Evolutionary conservation across 1,140 invertebrate species (phyloP).

Genomic region (Metaphire vulgaris): DNA sequence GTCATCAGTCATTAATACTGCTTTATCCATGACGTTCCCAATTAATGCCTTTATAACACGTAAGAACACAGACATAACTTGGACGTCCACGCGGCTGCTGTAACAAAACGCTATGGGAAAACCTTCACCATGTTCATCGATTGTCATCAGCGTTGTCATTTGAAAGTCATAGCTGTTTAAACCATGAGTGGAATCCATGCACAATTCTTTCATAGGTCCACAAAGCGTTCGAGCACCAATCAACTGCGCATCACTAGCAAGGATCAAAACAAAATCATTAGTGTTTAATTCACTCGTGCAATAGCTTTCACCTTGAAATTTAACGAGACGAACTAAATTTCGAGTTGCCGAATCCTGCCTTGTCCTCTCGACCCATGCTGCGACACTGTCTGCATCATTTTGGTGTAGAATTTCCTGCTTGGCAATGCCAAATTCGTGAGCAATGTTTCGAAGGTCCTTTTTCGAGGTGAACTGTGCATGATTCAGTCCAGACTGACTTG

Average conservation of each 20-base stretch:
- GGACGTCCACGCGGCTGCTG: neutral
- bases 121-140: neutral
- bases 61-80: neutral
- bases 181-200: neutral
- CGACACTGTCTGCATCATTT: too few species aligned
- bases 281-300: neutral
- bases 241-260: neutral
- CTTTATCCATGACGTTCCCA: too few species aligned
- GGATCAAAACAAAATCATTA: neutral
- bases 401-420: too few species aligned
- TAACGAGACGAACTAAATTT: neutral
- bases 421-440: too few species aligned
- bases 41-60: neutral
- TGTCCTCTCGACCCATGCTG: too few species aligned
- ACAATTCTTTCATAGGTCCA: neutral
- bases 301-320: neutral
- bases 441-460: too few species aligned
- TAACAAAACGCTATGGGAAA: neutral
- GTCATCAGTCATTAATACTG: too few species aligned
- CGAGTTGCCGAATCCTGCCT: too few species aligned
- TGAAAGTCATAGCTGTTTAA: neutral
- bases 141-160: neutral
- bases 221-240: neutral
- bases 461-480: too few species aligned
- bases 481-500: too few species aligned